A percentile compares a stretch with the other conserved stretches of the same genome.
phyloP scores from a whole-genome alignment of 2,113 vertebrate species.

The Oncorhynchus masou region DNA sequence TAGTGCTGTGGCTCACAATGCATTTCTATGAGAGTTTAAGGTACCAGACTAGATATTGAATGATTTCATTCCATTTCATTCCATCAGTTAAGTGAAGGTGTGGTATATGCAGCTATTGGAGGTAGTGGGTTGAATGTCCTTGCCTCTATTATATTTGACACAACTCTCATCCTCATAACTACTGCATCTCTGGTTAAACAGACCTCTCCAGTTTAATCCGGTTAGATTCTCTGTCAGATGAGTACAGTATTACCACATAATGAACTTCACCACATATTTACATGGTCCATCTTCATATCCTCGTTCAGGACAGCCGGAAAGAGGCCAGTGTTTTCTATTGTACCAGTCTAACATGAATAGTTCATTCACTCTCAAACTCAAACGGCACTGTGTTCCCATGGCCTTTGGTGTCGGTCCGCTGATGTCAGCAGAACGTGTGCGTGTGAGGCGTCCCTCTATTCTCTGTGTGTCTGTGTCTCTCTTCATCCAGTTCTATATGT shows the following conservation, averaged over 20 bases:
- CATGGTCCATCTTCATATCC: conserved; percentile 37
- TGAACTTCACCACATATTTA: conserved; percentile 30
- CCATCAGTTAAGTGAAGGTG: conserved; percentile 52
- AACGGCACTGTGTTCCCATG: conserved; percentile 47
- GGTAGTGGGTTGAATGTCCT: conserved; percentile 30
- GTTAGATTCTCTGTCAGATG: conserved; percentile 57
- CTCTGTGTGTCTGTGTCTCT: conserved; percentile 8
- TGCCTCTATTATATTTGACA: too few relatives aligned
- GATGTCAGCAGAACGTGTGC: conserved; percentile 58
- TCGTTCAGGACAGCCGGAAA: conserved; percentile 46
- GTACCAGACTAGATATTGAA: conserved; percentile 66
- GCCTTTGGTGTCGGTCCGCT: conserved; percentile 53
- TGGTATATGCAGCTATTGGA: conserved; percentile 48
- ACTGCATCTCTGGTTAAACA: too few relatives aligned
- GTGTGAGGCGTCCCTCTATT: neutral
- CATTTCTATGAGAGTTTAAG: conserved; percentile 66
- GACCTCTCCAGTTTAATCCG: too few relatives aligned
- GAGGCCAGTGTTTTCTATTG: conserved; percentile 43
- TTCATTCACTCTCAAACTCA: conserved; percentile 57
- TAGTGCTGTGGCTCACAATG: conserved; percentile 53
- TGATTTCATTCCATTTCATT: conserved; percentile 64
- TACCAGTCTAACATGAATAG: conserved; percentile 55
- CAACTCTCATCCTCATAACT: too few relatives aligned
- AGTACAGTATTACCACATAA: conserved; percentile 42
- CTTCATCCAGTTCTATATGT: conserved; percentile 74